Evolutionary conservation across 2,797 vertebrate genomes (phyloP), one percentile per base, ranked within the genome.

Genomic region (Poeciliopsis presidionis): DNA sequence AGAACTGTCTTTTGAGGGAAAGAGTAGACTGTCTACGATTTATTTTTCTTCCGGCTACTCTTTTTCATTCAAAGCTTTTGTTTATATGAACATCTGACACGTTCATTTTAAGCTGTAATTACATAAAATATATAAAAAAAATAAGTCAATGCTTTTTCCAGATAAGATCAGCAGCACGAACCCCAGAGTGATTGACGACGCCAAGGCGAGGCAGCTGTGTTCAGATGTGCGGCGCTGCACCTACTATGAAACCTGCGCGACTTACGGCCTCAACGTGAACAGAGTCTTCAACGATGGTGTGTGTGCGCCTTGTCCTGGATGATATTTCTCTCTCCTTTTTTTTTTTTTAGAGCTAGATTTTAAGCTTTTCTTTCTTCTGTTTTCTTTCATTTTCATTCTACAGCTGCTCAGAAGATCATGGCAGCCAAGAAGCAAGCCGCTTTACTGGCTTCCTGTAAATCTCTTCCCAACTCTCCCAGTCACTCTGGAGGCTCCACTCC

Each of bases 221-320:
- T 91, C 93, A 1, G 97, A 97, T 5, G 96, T 96, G 92, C 94
- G 95, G 25, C 96, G 97, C 51, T 98, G 97, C 85, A 97, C 96
- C 75, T 98, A 98, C 92, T 98, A 97, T 2, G 97, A 98, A 92
- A 98, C 97, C 33, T 98, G 97, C 0, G 97, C 97, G 0, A 98
- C 97, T 0, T 98, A 98, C 0, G 97, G 97, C 59, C 97, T 98
- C 89, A 98, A 98, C 1, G 97, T 98, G 25, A 98, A 98, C 90
- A 87, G 97, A 28, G 97, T 98, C 91, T 98, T 98, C 94, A 97
- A 94, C 2, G 97, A 98, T 84, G 97, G 97, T 97, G 82, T 76
- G 82, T 76, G 79, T 71, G 5, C 20, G 28, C 30, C 28, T 49
- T 49, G 7, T 76, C 14, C 22, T 43, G 25, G 25, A n/a, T 4